Conservation (phyloP, 2,797 vertebrate genomes). For the Galago senegalensis region DNA sequence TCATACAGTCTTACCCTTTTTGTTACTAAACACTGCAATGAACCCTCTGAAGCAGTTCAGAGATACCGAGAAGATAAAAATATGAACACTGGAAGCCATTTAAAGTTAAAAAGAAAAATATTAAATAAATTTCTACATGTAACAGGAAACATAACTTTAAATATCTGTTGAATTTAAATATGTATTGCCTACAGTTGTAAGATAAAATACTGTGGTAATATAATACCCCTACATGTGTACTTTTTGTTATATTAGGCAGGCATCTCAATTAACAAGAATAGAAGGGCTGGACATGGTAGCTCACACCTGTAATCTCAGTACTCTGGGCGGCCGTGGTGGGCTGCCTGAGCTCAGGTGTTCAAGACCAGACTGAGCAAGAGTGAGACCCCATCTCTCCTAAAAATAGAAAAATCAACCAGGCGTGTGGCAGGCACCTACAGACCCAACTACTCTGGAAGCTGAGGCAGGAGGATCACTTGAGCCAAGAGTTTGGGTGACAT, state of each 20-base stretch:
- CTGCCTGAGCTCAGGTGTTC: too few species aligned
- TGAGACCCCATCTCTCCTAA: too few species aligned
- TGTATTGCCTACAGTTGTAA: slow-evolving; percentile 4
- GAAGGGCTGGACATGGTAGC: neutral
- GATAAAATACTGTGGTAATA: slow-evolving; percentile 46
- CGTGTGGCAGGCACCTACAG: too few species aligned
- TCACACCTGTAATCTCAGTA: too few species aligned
- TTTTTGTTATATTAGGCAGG: slow-evolving; percentile 57
- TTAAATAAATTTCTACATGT: slow-evolving; percentile 59
- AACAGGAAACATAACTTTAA: slow-evolving; percentile 58
- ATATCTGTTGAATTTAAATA: slow-evolving; percentile 44
- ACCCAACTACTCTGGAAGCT: too few species aligned
- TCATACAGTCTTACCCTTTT: neutral
- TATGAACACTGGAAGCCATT: neutral
- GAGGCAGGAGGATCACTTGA: too few species aligned
- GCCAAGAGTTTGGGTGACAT: too few species aligned
- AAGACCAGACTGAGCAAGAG: too few species aligned
- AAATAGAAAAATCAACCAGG: too few species aligned
- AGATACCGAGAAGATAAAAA: slow-evolving; percentile 40
- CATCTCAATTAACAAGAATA: slow-evolving; percentile 7
- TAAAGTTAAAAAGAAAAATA: slow-evolving; percentile 25
- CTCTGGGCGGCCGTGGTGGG: too few species aligned
- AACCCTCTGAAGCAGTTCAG: slow-evolving; percentile 45
- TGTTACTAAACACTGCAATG: slow-evolving; percentile 58
- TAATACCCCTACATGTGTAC: neutral